Evolutionary conservation across 2,888 invertebrate genomes (phyloP).

Genomic region (Diachrysia chrysitis): DNA sequence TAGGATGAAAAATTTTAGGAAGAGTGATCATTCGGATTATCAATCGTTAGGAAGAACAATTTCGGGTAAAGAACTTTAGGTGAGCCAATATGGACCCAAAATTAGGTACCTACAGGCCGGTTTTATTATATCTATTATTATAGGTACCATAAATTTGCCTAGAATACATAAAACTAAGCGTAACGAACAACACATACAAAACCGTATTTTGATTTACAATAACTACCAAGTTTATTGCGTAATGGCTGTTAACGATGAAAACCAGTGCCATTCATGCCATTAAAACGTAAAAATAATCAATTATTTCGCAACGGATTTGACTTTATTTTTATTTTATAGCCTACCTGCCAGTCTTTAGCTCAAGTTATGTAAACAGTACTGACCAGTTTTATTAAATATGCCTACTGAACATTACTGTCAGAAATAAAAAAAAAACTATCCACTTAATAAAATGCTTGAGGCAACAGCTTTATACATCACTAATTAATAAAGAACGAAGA

Average conservation of each 20-base stretch:
- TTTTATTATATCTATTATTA: too few relatives aligned
- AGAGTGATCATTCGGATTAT: too few relatives aligned
- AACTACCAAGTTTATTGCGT: not conserved
- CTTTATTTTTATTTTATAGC: slow-evolving; percentile 2
- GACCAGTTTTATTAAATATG: not conserved
- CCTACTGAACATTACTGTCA: not conserved
- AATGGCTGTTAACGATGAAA: not conserved
- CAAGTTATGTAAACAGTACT: slow-evolving; percentile 11
- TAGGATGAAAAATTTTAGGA: too few relatives aligned
- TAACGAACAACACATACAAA: too few relatives aligned
- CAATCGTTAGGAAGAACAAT: too few relatives aligned
- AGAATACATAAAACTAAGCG: too few relatives aligned
- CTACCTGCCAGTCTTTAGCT: slow-evolving; percentile 3
- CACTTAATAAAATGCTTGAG: not conserved
- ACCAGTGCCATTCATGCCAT: not conserved
- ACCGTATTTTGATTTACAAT: not conserved
- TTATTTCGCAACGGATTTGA: not conserved
- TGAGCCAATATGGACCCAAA: too few relatives aligned
- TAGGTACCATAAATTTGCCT: too few relatives aligned
- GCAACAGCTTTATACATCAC: not conserved
- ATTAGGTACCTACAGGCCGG: too few relatives aligned
- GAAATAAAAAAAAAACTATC: not conserved
- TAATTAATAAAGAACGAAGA: not conserved
- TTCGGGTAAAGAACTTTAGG: too few relatives aligned
- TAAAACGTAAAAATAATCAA: slow-evolving; percentile 12